phyloP scores from a whole-genome alignment of 2,797 vertebrate species.

The Propithecus deckenii region DNA sequence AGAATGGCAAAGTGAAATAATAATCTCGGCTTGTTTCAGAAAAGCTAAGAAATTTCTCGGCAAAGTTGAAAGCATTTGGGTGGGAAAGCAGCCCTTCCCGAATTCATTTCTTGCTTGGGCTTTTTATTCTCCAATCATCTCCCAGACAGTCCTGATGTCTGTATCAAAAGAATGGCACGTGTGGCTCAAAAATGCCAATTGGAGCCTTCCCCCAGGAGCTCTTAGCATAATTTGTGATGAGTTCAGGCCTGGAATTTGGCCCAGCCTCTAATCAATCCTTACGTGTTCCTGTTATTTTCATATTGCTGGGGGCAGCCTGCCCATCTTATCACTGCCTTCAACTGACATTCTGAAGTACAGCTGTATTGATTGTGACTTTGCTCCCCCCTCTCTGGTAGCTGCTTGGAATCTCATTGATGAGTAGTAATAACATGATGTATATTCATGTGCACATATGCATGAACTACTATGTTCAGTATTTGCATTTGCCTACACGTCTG shows the following conservation, averaged over 20 bases:
- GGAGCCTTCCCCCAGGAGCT: conserved; percentile 35
- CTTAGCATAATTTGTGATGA: conserved; percentile 70
- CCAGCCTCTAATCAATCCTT: conserved; percentile 69
- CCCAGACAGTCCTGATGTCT: conserved; percentile 72
- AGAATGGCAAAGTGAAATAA: conserved; percentile 69
- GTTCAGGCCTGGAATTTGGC: conserved; percentile 74
- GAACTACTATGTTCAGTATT: conserved; percentile 42
- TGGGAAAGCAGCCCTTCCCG: conserved; percentile 59
- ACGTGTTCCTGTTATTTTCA: conserved; percentile 68
- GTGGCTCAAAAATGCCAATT: conserved; percentile 60
- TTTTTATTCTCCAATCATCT: conserved; percentile 73
- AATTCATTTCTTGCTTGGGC: conserved; percentile 72
- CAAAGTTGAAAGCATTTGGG: conserved; percentile 80
- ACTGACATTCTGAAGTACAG: conserved; percentile 71
- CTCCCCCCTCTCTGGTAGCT: conserved; percentile 43
- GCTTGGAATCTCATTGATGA: conserved; percentile 57
- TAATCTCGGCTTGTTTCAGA: conserved; percentile 70
- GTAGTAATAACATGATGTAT: conserved; percentile 53
- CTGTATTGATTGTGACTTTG: conserved; percentile 72
- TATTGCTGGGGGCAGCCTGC: conserved; percentile 37
- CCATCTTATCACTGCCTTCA: conserved; percentile 53
- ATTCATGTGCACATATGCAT: conserved; percentile 70
- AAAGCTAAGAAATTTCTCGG: conserved; percentile 72
- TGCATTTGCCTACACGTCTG: conserved; percentile 60
- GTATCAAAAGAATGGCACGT: conserved; percentile 67